A percentile compares a stretch with the other conserved stretches of the same genome.
Evolutionary conservation across 2,888 invertebrate genomes (phyloP).

Genomic region (Baronia brevicornis): DNA sequence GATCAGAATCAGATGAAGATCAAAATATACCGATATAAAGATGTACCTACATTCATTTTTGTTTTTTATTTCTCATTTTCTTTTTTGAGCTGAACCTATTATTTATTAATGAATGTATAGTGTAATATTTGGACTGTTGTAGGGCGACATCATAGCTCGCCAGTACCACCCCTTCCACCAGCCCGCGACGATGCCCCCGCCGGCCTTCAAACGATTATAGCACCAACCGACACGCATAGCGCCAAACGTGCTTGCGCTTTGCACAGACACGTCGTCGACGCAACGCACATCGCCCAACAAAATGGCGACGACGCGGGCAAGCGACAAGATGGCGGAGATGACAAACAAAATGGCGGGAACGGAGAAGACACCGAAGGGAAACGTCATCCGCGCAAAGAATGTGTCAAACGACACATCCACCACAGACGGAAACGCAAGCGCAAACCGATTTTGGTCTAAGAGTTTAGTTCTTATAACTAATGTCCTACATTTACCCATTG

Average conservation of each 20-base stretch:
- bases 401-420: slow-evolving; percentile 35
- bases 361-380: not conserved
- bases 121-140: slow-evolving; percentile 58
- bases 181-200: slow-evolving; percentile 54
- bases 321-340: slow-evolving; percentile 10
- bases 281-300: slow-evolving; percentile 7
- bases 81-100: no score
- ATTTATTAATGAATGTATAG: slow-evolving; percentile 59
- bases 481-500: slow-evolving; percentile 23
- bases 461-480: slow-evolving; percentile 18
- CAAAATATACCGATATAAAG: no score
- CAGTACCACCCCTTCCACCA: slow-evolving; percentile 69
- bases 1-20: no score
- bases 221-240: slow-evolving; percentile 39
- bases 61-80: no score
- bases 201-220: slow-evolving; percentile 66
- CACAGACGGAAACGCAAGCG: slow-evolving; percentile 56
- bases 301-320: slow-evolving; percentile 10
- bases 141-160: slow-evolving; percentile 68
- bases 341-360: slow-evolving; percentile 19
- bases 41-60: no score
- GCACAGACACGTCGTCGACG: slow-evolving; percentile 24
- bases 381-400: slow-evolving; percentile 6
- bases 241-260: slow-evolving; percentile 22
- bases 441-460: slow-evolving; percentile 60